A percentile compares a stretch with the other conserved stretches of the same genome.
These are phyloP conservation scores for Pogonophryne albipinna DNA, from an alignment of 2,797 vertebrate genomes.

Conservation along the genomic window DNA sequence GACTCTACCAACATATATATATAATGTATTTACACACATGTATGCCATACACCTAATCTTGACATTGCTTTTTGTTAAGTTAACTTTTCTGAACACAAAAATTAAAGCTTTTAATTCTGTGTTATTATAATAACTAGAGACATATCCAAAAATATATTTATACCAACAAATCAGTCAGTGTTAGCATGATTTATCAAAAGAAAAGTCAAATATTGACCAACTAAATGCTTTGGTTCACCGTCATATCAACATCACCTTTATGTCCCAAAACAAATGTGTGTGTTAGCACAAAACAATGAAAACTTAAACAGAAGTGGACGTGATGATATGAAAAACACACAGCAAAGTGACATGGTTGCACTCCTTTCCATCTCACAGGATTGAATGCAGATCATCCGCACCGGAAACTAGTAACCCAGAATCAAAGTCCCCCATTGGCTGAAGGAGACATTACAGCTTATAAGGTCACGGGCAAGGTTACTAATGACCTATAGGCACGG, in stretches of 20 bases:
- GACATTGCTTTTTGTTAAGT: constrained; percentile 18
- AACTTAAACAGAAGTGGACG: constrained; percentile 29
- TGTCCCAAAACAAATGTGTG: constrained; percentile 24
- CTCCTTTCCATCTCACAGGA: constrained; percentile 30
- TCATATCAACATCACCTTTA: constrained; percentile 25
- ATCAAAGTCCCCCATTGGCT: constrained; percentile 34
- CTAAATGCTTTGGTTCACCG: constrained; percentile 35
- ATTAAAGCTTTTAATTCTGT: constrained; percentile 11
- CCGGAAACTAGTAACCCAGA: constrained; percentile 9
- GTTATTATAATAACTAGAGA: constrained; percentile 32
- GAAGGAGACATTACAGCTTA: constrained; percentile 44
- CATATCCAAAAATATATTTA: constrained; percentile 32
- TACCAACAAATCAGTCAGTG: constrained; percentile 17
- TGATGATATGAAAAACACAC: not conserved
- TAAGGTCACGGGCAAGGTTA: constrained; percentile 47
- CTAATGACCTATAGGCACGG: constrained; percentile 53
- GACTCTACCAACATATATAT: not conserved
- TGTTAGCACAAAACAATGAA: constrained; percentile 25
- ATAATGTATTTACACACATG: not conserved
- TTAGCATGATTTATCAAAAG: constrained; percentile 38
- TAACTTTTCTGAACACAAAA: constrained; percentile 16
- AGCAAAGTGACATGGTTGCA: constrained; percentile 51
- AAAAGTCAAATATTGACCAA: constrained; percentile 82
- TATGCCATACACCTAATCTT: constrained; percentile 30
- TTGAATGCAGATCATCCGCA: constrained; percentile 24